Base-by-base conservation (phyloP, 2,113 vertebrate genomes). In the Sinocyclocheilus anophthalmus region DNA sequence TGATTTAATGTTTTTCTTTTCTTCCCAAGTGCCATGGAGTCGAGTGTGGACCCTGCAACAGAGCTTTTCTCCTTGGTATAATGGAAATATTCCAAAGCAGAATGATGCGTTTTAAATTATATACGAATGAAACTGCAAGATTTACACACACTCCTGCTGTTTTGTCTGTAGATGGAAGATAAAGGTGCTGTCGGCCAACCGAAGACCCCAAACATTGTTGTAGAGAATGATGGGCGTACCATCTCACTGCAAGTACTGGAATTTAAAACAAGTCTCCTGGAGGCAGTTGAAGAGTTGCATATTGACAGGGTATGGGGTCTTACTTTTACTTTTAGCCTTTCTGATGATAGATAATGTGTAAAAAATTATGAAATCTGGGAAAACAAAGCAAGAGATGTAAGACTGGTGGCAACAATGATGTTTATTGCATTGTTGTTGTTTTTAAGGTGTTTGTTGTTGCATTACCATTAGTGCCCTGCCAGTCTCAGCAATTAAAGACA, bases 201-300 rank as follows among this genome's bases (percentile, higher is more conserved):
- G 75, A 89, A 69, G 42, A 84, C 86, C 26, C 59, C 90, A n/a
- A 85, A 81, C 18, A 5, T 55, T 55, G 9, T 1, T 42, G 90
- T 92, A 83, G 93, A 91, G 80, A 91, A 94, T 14, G 95, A 96
- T 69, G 94, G 95, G 72, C 93, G 94, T 30, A 89, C 95, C 24
- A 89, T 97, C 92, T 95, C 95, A 80, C 93, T 98, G 37, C 96
- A 95, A 57, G 73, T 98, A 73, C 76, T 98, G 87, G 95, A 97
- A 89, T 98, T 98, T 85, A 98, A 96, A 96, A 95, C 96, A 16
- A 93, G 87, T 86, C 95, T 99, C 0, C 85, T 97, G 24, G 97
- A 99, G 87, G 93, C 93, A 48, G 83, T 97, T 12, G 96, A 98
- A 92, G 98, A 99, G 86, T 93, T 99, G 85, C 96, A 96, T 42